A percentile compares a stretch with the other conserved stretches of the same genome.
Conservation (phyloP, 2,797 vertebrate genomes). For the Gallinago nigripennis region DNA sequence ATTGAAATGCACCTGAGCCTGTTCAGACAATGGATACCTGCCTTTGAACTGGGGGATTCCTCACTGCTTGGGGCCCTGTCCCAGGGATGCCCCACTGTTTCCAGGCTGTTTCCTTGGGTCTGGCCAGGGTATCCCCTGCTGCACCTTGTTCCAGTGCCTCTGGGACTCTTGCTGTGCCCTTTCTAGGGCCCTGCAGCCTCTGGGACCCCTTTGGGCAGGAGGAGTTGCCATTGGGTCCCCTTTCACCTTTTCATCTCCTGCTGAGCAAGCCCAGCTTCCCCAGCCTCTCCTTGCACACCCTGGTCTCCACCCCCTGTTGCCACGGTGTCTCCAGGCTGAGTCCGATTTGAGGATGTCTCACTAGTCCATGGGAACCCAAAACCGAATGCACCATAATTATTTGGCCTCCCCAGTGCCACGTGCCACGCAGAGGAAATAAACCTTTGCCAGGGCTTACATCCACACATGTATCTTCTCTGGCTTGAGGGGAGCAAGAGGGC, state of each 20-base stretch:
- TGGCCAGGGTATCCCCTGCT: neutral
- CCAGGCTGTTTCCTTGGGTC: neutral
- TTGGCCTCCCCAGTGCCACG: neutral
- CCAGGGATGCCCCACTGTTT: accelerated
- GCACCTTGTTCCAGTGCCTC: neutral
- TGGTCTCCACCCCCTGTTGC: neutral
- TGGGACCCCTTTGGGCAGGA: neutral
- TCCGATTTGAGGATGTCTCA: neutral
- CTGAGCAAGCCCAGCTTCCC: neutral
- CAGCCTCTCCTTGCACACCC: neutral
- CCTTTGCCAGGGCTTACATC: neutral
- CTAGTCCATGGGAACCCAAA: neutral
- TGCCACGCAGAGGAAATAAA: neutral
- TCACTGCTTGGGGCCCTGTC: accelerated
- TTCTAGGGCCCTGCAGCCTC: accelerated
- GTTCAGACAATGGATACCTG: neutral
- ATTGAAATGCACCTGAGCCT: neutral
- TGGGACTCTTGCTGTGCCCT: neutral
- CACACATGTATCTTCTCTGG: neutral
- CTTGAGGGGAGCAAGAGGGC: accelerated
- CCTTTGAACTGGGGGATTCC: neutral
- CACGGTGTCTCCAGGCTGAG: neutral
- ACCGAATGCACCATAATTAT: accelerated
- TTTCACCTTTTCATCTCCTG: neutral
- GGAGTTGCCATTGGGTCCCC: too few relatives aligned